Conservation (phyloP, 2,797 vertebrate genomes). For the Erithacus rubecula region DNA sequence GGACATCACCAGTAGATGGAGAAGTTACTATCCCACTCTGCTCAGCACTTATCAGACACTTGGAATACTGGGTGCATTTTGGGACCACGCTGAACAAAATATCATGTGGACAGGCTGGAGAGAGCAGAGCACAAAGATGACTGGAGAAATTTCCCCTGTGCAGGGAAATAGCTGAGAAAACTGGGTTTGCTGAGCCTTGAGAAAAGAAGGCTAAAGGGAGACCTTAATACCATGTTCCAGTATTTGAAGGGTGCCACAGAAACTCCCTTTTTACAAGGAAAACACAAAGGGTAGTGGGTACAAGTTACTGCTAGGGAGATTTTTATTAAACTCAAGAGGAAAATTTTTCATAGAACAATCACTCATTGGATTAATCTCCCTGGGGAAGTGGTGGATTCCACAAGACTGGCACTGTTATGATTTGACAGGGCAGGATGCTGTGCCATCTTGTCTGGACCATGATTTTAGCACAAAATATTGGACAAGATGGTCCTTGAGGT, state of each 20-base stretch:
- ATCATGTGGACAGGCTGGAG: background rate
- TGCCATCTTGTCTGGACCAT: background rate
- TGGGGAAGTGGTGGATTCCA: background rate
- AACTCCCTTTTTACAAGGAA: background rate
- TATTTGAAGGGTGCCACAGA: background rate
- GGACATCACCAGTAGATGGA: background rate
- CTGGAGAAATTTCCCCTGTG: background rate
- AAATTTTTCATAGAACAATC: background rate
- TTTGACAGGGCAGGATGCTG: background rate
- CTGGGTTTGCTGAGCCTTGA: background rate
- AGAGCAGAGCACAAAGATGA: background rate
- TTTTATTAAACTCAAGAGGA: background rate
- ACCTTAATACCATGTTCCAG: background rate
- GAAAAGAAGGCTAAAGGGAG: background rate
- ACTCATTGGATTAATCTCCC: background rate
- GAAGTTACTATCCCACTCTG: background rate
- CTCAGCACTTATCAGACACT: background rate
- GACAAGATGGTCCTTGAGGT: background rate
- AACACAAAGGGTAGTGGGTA: background rate
- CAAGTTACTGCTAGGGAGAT: background rate
- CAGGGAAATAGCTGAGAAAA: background rate
- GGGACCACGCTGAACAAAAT: fast-evolving
- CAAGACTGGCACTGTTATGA: background rate
- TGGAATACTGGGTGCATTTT: background rate
- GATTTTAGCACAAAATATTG: background rate